Evolutionary conservation across 2,888 invertebrate species (phyloP), one percentile per base, ranked within the genome.

Genomic region (Cheiracanthium punctorium): DNA sequence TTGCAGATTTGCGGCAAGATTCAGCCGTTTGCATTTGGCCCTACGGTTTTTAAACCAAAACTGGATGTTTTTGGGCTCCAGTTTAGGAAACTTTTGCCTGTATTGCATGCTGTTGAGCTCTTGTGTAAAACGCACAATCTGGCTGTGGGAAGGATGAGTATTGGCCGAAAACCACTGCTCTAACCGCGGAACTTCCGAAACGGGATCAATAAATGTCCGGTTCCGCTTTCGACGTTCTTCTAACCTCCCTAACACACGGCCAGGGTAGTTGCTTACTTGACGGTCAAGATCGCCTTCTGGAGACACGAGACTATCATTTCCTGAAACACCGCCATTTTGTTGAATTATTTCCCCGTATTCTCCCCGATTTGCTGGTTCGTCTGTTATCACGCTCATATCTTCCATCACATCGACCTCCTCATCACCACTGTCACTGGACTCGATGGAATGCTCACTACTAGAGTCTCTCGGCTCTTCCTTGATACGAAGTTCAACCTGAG

Each of bases 1-100:
- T 41, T 85, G 72, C 72, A 80, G 64, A 74, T 74, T 76, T 37
- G 88, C 87, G 14, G 88, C 88, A 28, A 88, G 52, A 75, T 97
- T 96, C 91, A 98, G 93, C 87, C 99, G 94, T 93, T 99, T 99
- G 92, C 98, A 98, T 93, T 99, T 99, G 90, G 99, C 99, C 82
- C 99, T 94, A 65, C 99, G 95, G 92, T 99, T 99, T 92, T 98
- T 98, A 93, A 98, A 99, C 99, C 99, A 99, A 92, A 99, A 98
- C 92, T 99, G 99, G 89, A 99, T 98, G 92, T 99, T 99, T 93
- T 99, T 99, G 65, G 98, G 97, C 92, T 99, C 99, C 88, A 99
- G 93, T n/a, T 97, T 95, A 0, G 99, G 99, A 92, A 99, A 99
- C 92, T 99, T 98, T 93, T 98, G 98, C 91, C 99, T 93, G 92